Percentiles rank a stretch among this genome's conserved stretches.
These are phyloP conservation scores for Lamellibrachia satsuma DNA, from an alignment of 2,888 invertebrate species.

Conservation along the genomic window DNA sequence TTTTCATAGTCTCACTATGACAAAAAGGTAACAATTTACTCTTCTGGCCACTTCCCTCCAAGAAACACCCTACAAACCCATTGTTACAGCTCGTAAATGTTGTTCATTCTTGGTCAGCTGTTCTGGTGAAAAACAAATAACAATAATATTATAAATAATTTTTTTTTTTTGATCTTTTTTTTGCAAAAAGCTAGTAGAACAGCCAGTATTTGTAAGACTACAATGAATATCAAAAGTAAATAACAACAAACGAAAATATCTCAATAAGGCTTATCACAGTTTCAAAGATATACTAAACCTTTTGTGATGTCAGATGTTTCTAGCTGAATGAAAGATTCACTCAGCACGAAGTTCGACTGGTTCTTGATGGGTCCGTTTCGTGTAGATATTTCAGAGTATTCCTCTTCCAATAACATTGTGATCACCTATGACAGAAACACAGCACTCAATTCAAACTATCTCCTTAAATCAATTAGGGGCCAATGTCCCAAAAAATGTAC, in stretches of 20 bases:
- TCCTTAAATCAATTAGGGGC: background rate
- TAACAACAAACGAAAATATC: background rate
- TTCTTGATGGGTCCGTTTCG: slow-evolving; percentile 41
- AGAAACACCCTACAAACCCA: too few relatives aligned
- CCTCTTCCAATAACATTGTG: slow-evolving; percentile 57
- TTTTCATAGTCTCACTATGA: too few relatives aligned
- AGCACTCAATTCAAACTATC: background rate
- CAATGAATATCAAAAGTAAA: background rate
- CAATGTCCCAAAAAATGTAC: too few relatives aligned
- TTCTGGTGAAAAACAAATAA: too few relatives aligned
- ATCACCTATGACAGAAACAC: slow-evolving; percentile 48
- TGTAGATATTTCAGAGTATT: slow-evolving; percentile 40
- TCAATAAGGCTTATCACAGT: background rate
- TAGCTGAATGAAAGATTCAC: slow-evolving; percentile 55
- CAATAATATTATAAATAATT: too few relatives aligned
- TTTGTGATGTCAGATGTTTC: slow-evolving; percentile 48
- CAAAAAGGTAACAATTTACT: too few relatives aligned
- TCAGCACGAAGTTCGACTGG: slow-evolving; percentile 51
- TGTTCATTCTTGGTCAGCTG: too few relatives aligned
- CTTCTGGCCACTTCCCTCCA: too few relatives aligned
- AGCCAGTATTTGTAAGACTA: too few relatives aligned
- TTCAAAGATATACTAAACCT: slow-evolving; percentile 44
- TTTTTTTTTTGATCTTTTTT: too few relatives aligned
- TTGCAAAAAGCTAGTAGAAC: too few relatives aligned
- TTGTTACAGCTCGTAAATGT: too few relatives aligned